Evolutionary conservation across 2,797 vertebrate genomes (phyloP).

Genomic region (Sebastolobus alascanus): DNA sequence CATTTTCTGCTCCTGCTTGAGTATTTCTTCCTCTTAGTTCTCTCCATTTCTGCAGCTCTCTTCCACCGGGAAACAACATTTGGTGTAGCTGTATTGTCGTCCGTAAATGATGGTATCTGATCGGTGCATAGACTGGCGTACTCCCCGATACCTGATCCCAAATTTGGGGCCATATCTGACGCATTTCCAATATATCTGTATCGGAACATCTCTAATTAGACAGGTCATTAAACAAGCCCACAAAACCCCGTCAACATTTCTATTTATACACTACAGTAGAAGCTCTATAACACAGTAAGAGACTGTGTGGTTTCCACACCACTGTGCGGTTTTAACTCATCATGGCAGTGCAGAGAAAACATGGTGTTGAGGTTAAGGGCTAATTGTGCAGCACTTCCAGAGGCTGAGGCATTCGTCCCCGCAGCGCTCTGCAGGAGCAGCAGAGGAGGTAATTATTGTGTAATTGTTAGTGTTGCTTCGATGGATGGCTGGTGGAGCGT

Average conservation of each 20-base stretch:
- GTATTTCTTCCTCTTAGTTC: too few species aligned
- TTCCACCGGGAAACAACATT: too few species aligned
- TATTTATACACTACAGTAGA: neutral
- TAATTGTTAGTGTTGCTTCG: slow-evolving; percentile 70
- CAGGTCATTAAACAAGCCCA: neutral
- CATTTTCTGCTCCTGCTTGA: too few species aligned
- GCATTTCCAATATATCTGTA: too few species aligned
- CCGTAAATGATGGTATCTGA: too few species aligned
- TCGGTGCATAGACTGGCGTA: too few species aligned
- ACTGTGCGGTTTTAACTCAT: neutral
- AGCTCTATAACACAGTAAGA: neutral
- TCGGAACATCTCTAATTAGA: too few species aligned
- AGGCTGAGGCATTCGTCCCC: neutral
- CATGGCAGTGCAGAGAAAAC: slow-evolving; percentile 15
- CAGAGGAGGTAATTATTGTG: slow-evolving; percentile 54
- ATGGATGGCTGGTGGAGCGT: slow-evolving; percentile 42
- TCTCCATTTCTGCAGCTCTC: too few species aligned
- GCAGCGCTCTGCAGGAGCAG: neutral
- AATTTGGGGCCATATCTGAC: too few species aligned
- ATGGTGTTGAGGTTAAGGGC: slow-evolving; percentile 30
- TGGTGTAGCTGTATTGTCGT: too few species aligned
- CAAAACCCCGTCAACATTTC: neutral
- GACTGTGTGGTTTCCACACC: neutral
- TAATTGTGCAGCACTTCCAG: slow-evolving; percentile 40
- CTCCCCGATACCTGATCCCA: too few species aligned